These are phyloP conservation scores for Drosophila subpulchrella DNA, from an alignment of 1,140 invertebrate genomes.

Conservation along the genomic window DNA sequence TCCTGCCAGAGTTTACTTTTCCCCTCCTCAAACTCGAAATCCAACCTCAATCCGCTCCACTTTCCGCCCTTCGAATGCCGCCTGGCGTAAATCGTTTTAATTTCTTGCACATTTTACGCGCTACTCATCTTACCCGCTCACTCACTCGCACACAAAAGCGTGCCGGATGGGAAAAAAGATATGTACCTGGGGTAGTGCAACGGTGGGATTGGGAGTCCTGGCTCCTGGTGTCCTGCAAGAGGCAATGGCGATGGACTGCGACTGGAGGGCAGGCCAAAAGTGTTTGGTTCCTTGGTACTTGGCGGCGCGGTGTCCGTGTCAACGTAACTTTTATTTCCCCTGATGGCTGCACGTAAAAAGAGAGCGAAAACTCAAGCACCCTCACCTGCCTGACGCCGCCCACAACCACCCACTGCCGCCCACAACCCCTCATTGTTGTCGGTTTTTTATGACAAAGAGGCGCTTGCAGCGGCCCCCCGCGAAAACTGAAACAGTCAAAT, in stretches of 20 bases:
- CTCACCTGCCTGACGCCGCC: conserved; percentile 28
- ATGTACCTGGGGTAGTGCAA: conserved; percentile 24
- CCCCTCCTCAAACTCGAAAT: background rate
- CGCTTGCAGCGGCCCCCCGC: conserved; percentile 39
- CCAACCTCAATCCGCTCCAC: conserved; percentile 6
- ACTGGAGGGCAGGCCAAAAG: conserved; percentile 60
- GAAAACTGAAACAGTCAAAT: conserved; percentile 72
- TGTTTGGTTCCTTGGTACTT: conserved; percentile 65
- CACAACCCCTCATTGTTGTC: conserved; percentile 62
- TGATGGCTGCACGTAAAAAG: conserved; percentile 55
- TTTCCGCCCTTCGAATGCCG: conserved; percentile 21
- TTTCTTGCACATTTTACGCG: conserved; percentile 73
- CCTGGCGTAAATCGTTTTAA: conserved; percentile 73
- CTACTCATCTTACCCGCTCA: conserved; percentile 58
- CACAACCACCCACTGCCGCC: conserved; percentile 15
- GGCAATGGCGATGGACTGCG: conserved; percentile 52
- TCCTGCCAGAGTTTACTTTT: conserved; percentile 26
- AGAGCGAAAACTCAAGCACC: conserved; percentile 24
- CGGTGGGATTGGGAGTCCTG: background rate
- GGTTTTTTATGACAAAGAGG: conserved; percentile 71
- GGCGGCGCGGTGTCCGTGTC: conserved; percentile 71
- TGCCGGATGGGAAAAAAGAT: conserved; percentile 21
- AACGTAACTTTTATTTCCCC: conserved; percentile 81
- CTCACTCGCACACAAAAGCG: conserved; percentile 27
- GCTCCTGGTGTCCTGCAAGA: conserved; percentile 12